A percentile compares a stretch with the other conserved stretches of the same genome.
phyloP scores from a whole-genome alignment of 30 jellyfish, hydroid and myxozoan species.

The Aurelia aurita region DNA sequence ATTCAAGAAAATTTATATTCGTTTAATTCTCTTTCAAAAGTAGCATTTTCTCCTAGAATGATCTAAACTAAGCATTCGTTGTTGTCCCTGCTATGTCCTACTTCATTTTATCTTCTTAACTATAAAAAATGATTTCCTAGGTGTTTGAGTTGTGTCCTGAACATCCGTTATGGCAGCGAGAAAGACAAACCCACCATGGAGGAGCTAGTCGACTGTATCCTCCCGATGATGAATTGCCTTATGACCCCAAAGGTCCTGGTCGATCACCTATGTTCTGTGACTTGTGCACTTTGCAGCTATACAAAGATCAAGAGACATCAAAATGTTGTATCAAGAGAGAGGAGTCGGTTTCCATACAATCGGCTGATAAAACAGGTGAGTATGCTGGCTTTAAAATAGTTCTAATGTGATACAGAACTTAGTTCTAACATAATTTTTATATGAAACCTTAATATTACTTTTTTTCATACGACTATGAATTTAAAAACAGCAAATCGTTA shows the following conservation, averaged over 20 bases:
- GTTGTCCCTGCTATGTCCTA: too few species aligned
- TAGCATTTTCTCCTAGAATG: too few species aligned
- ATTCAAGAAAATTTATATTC: too few species aligned
- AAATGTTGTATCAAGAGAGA: background rate
- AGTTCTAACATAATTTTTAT: too few species aligned
- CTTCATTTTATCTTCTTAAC: too few species aligned
- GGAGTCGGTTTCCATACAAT: background rate
- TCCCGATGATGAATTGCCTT: slow-evolving; percentile 75
- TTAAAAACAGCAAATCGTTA: too few species aligned
- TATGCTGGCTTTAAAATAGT: too few species aligned
- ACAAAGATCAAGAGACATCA: background rate
- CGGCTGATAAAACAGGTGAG: background rate
- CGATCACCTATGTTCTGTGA: slow-evolving; percentile 80
- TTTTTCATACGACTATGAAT: too few species aligned
- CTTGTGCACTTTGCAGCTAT: slow-evolving; percentile 45
- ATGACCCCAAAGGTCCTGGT: slow-evolving; percentile 85
- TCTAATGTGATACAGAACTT: too few species aligned
- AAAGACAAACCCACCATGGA: slow-evolving; percentile 89
- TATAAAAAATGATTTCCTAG: slow-evolving; percentile 19
- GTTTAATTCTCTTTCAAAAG: too few species aligned
- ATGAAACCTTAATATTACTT: too few species aligned
- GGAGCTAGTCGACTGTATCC: slow-evolving; percentile 93
- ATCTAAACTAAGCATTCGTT: too few species aligned
- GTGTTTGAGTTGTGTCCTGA: slow-evolving; percentile 85
- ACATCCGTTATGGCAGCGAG: slow-evolving; percentile 96